A percentile compares a stretch with the other conserved stretches of the same genome.
Evolutionary conservation across 2,113 vertebrate species (phyloP).

Genomic region (Ammodytes marinus): DNA sequence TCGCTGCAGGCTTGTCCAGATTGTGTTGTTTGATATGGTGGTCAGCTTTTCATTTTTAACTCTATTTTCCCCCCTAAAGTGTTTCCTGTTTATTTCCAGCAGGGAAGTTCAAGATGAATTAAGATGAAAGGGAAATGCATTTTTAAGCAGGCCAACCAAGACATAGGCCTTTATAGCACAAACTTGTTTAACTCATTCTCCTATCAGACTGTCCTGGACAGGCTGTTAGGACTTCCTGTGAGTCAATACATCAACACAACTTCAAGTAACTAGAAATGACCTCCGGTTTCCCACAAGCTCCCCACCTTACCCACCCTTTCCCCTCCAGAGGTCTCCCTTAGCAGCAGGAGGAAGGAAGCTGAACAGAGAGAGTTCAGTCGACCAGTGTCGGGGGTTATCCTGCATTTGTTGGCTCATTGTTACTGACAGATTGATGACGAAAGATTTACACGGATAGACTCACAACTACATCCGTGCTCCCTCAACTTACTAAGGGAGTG

Average conservation of each 20-base stretch:
- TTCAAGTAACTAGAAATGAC: constrained; percentile 38
- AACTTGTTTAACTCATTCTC: background rate
- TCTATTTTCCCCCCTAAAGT: background rate
- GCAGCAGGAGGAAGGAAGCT: constrained; percentile 56
- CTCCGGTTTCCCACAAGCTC: constrained; percentile 34
- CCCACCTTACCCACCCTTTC: constrained; percentile 49
- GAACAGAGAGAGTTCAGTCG: background rate
- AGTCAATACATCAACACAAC: constrained; percentile 26
- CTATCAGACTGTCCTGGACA: background rate
- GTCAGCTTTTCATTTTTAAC: background rate
- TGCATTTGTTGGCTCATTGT: constrained; percentile 49
- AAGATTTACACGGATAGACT: constrained; percentile 3
- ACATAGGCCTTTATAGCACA: background rate
- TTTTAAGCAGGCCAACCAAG: background rate
- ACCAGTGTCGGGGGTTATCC: constrained; percentile 25
- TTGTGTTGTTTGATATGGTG: constrained; percentile 23
- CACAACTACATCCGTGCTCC: background rate
- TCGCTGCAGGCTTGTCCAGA: background rate
- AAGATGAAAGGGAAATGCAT: constrained; percentile 9
- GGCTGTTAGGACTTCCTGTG: constrained; percentile 25
- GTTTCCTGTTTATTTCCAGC: constrained; percentile 60
- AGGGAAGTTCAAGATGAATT: constrained; percentile 3
- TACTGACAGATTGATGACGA: constrained; percentile 36
- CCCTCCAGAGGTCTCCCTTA: constrained; percentile 12
- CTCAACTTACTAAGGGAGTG: background rate